These are phyloP conservation scores for Acrobasis repandana DNA, from an alignment of 2,888 invertebrate genomes.

Conservation along the genomic window DNA sequence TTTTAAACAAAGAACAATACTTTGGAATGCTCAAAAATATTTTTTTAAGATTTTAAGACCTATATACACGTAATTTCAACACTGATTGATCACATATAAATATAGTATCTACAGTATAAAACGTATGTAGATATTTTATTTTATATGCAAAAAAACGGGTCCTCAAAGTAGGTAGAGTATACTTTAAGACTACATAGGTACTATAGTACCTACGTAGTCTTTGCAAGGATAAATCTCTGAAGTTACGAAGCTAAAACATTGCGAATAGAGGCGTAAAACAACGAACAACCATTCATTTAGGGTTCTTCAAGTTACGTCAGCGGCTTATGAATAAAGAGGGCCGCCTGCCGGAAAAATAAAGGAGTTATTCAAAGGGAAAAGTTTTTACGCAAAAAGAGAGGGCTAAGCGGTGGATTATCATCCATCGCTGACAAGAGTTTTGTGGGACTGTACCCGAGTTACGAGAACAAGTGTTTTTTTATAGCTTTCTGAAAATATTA, in stretches of 20 bases:
- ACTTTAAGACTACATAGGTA: no score
- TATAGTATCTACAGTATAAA: neutral
- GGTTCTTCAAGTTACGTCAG: conserved; percentile 77
- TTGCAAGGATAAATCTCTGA: conserved; percentile 66
- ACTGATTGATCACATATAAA: no score
- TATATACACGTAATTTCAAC: no score
- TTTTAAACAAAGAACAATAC: no score
- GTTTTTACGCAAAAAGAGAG: conserved; percentile 70
- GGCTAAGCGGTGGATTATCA: conserved; percentile 74
- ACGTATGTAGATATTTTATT: neutral
- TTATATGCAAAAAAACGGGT: conserved; percentile 1
- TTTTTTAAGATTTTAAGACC: no score
- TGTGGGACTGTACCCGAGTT: conserved; percentile 62
- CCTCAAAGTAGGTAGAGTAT: conserved; percentile 2
- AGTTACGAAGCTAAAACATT: conserved; percentile 74
- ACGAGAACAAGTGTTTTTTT: conserved; percentile 64
- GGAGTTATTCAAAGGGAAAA: conserved; percentile 75
- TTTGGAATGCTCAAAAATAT: no score
- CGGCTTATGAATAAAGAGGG: conserved; percentile 80
- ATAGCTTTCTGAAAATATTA: conserved; percentile 53
- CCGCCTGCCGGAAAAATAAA: conserved; percentile 67
- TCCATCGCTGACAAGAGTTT: conserved; percentile 73
- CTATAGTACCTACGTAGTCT: conserved; percentile 44
- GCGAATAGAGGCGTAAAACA: conserved; percentile 81
- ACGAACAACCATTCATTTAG: conserved; percentile 81